These are phyloP conservation scores for Octodon degus DNA, from an alignment of 2,113 vertebrate species.

Conservation along the genomic window DNA sequence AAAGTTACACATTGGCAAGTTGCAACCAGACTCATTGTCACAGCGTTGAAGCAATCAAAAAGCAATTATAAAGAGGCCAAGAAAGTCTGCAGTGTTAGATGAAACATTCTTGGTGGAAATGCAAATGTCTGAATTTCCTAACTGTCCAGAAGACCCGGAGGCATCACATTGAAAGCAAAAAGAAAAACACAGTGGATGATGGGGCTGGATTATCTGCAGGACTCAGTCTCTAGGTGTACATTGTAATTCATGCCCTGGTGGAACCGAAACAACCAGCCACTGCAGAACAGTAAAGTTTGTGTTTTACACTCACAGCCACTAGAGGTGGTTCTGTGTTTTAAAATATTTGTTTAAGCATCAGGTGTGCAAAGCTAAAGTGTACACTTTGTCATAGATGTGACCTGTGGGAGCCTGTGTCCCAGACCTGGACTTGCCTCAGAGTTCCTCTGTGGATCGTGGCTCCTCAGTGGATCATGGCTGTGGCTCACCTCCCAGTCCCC, in stretches of 20 bases:
- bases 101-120: neutral
- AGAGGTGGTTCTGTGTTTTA: neutral
- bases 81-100: neutral
- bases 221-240: neutral
- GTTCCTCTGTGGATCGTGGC: neutral
- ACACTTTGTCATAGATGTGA: neutral
- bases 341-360: neutral
- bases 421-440: neutral
- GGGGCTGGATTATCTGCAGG: neutral
- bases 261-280: neutral
- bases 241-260: neutral
- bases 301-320: neutral
- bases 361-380: neutral
- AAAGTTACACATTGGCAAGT: neutral
- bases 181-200: neutral
- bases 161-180: neutral
- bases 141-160: neutral
- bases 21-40: neutral
- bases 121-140: neutral
- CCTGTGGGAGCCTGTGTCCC: neutral
- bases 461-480: neutral
- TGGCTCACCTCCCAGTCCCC: neutral
- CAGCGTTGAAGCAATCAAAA: neutral
- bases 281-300: neutral
- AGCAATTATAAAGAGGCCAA: constrained; percentile 37